Conservation (phyloP, 2,113 vertebrate species). For the Manacus vitellinus region DNA sequence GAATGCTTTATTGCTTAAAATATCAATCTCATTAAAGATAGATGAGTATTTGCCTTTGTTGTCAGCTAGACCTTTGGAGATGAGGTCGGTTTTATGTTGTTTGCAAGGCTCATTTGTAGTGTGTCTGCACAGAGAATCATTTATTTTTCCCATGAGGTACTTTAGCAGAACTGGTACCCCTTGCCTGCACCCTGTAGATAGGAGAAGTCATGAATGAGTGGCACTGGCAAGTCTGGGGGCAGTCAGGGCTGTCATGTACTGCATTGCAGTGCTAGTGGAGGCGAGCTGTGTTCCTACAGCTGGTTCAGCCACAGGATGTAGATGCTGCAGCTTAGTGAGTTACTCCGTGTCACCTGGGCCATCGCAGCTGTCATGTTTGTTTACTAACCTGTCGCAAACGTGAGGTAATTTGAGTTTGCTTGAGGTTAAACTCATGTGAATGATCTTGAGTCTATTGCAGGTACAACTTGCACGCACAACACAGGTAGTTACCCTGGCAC, state of each 20-base stretch:
- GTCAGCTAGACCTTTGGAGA: not conserved
- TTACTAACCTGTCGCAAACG: not conserved
- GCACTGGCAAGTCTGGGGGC: not conserved
- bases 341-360: not conserved
- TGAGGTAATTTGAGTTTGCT: not conserved
- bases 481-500: not conserved
- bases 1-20: not conserved
- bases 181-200: not conserved
- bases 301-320: not conserved
- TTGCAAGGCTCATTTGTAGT: not conserved
- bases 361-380: not conserved
- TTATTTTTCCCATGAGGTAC: not conserved
- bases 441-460: fast-evolving
- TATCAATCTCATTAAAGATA: not conserved
- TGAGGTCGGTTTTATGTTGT: fast-evolving
- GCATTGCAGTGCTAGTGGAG: not conserved
- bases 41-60: not conserved
- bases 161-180: not conserved
- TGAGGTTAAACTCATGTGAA: not conserved
- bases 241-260: not conserved
- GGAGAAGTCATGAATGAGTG: not conserved
- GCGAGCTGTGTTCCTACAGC: not conserved
- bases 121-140: not conserved
- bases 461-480: not conserved
- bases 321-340: not conserved